Percentiles rank a stretch among this genome's conserved stretches.
Conservation (phyloP, 2,888 invertebrate species). For the Subacronicta megacephala region DNA sequence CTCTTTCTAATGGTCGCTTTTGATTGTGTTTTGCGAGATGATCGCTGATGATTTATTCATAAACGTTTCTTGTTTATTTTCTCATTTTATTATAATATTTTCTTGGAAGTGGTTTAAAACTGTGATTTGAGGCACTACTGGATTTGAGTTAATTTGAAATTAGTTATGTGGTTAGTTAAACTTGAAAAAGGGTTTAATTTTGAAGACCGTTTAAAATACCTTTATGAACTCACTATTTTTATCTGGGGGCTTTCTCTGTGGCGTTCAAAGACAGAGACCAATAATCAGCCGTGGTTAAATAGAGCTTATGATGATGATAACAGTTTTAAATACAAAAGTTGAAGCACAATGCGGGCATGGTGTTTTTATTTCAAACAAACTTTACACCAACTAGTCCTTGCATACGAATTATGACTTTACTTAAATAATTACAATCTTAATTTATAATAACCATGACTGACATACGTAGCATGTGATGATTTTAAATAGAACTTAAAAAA, state of each 20-base stretch:
- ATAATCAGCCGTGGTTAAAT: no score
- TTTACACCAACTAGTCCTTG: background rate
- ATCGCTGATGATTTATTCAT: slow-evolving; percentile 75
- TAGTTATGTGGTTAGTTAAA: slow-evolving; percentile 42
- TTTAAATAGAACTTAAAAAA: slow-evolving; percentile 1
- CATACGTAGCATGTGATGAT: slow-evolving; percentile 5
- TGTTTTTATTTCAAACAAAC: no score
- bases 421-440: no score
- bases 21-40: slow-evolving; percentile 66
- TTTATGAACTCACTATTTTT: background rate
- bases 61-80: slow-evolving; percentile 66
- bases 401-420: background rate
- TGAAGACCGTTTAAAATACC: slow-evolving; percentile 1
- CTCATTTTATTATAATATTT: slow-evolving; percentile 59
- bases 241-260: background rate
- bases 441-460: slow-evolving; percentile 11
- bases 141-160: slow-evolving; percentile 61
- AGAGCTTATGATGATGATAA: no score
- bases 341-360: no score
- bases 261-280: no score
- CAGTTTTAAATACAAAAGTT: no score
- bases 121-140: slow-evolving; percentile 76
- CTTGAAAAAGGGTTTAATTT: slow-evolving; percentile 23
- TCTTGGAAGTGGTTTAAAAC: slow-evolving; percentile 69
- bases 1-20: slow-evolving; percentile 64